Base-by-base conservation (phyloP, 2,797 vertebrate genomes). In the Gymnocypris eckloni region DNA sequence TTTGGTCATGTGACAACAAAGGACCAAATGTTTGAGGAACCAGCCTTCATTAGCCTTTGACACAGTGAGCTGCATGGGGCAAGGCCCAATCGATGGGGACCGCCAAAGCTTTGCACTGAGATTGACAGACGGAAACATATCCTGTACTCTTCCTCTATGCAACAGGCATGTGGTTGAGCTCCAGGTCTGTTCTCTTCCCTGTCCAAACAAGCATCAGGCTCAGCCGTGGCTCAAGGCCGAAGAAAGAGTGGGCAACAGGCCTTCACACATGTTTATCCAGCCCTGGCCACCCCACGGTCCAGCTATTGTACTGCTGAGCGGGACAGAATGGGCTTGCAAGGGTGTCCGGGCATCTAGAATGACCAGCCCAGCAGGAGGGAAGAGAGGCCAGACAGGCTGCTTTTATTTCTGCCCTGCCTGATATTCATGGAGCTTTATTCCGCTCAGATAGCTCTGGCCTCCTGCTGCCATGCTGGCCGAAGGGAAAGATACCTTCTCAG, bases 61-160 rank as follows among this genome's bases (percentile, higher is more conserved):
- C 82, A 71, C 70, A 52, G 64, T 93, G 95, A 94, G 93, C 94
- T 93, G 93, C 92, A 93, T 94, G 94, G 94, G 92, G 95, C 92
- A 94, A 94, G 94, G 94, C 91, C 92, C 95, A 96, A 96, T 94
- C 93, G 94, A 95, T 96, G 95, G 95, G 93, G 95, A 92, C 93
- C 93, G 94, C 95, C 94, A 94, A 94, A 93, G 94, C 84, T 94
- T 94, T 67, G 15, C 94, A 94, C 92, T 93, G 94, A 73, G 56
- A 64, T 28, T 75, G 50, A 84, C 25, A 13, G 39, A 73, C 52
- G 45, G 79, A 79, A 41, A 50, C 13, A 10, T 22, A 72, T 78
- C 79, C 54, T 78, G 37, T 6, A 67, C 73, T 52, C 70, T 61
- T 66, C 83, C 54, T 85, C 73, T 78, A 64, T 81, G 43, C 78